Base-by-base conservation (phyloP, 2,113 vertebrate species). In the Brachionichthys hirsutus region DNA sequence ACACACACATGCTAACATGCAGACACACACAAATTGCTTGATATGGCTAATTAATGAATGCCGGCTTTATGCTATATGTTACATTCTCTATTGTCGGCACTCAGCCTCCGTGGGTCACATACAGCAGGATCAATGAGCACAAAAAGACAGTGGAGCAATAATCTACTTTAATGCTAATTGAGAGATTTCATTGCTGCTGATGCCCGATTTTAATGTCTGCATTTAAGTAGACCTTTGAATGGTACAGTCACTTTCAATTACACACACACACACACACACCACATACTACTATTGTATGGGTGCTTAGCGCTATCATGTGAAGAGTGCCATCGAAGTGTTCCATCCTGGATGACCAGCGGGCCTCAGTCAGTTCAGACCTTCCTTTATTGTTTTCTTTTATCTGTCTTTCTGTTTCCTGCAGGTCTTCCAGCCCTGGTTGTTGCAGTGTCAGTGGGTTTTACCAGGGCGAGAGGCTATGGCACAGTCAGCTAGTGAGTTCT, bases 401-500 rank as follows among this genome's bases (percentile, higher is more conserved):
- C 48, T 75, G 45, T 20, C 17, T 70, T 61, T 24, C 1, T 68
- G 36, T 62, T 14, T 72, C 12, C 54, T 73, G 45, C 86, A 91
- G 89, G 89, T 85, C 89, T 91, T 56, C 89, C 95, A 46, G 95
- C 95, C 36, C 90, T 98, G 15, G 94, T 98, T 75, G 95, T 98
- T 53, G 95, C 95, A 0, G 94, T 97, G 85, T 97, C 95, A 0
- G 95, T 98, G 0, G 95, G 95, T 76, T 98, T 98, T 83, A 98
- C 95, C 7, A 89, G 95, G 89, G 95, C 95, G 51, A 95, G 95
- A 91, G 95, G 95, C 88, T 98, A 98, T 0, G 95, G 95, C 65
- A 97, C 95, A 3, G 87, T 91, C 18, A 97, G 89, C 93, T 97
- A 98, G 95, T 97, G 91, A 85, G 95, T 95, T 60, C 6, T 15